Percentiles rank a stretch among this genome's conserved stretches.
Conservation (phyloP, 1,140 invertebrate genomes). For the Orchestia grillus region DNA sequence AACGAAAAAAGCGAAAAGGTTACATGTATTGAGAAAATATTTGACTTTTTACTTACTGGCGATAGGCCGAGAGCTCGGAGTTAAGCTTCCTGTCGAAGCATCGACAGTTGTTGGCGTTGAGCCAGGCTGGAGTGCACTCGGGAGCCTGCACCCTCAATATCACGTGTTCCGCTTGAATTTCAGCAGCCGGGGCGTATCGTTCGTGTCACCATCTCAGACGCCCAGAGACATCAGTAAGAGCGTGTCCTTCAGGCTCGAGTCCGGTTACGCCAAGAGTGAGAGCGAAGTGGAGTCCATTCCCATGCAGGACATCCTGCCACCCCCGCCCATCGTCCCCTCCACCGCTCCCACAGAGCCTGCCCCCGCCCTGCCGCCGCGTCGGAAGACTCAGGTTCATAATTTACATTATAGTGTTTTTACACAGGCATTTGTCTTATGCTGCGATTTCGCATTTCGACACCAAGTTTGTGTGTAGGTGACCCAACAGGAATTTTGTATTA, state of each 20-base stretch:
- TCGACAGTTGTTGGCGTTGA: background rate
- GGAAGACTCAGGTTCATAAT: slow-evolving; percentile 48
- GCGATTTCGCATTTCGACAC: too few species aligned
- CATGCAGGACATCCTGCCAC: slow-evolving; percentile 45
- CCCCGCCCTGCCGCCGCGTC: slow-evolving; percentile 43
- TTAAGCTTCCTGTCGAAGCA: background rate
- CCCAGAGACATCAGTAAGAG: slow-evolving; percentile 66
- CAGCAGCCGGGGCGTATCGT: slow-evolving; percentile 63
- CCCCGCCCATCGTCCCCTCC: slow-evolving; percentile 14
- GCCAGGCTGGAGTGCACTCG: background rate
- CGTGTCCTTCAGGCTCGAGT: slow-evolving; percentile 65
- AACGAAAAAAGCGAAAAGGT: background rate
- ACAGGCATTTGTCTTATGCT: too few species aligned
- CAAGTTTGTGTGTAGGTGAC: too few species aligned
- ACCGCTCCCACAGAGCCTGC: slow-evolving; percentile 38
- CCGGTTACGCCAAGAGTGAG: slow-evolving; percentile 53
- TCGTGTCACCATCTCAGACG: slow-evolving; percentile 63
- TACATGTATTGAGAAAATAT: background rate
- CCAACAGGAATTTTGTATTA: too few species aligned
- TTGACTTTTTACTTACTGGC: background rate
- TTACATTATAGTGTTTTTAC: background rate
- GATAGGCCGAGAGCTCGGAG: background rate
- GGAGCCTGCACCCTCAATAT: background rate
- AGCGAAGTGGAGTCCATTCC: slow-evolving; percentile 58
- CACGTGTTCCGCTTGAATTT: slow-evolving; percentile 12